These are phyloP conservation scores for Hypomecis atomaria DNA, from an alignment of 2,888 invertebrate species.

Conservation along the genomic window DNA sequence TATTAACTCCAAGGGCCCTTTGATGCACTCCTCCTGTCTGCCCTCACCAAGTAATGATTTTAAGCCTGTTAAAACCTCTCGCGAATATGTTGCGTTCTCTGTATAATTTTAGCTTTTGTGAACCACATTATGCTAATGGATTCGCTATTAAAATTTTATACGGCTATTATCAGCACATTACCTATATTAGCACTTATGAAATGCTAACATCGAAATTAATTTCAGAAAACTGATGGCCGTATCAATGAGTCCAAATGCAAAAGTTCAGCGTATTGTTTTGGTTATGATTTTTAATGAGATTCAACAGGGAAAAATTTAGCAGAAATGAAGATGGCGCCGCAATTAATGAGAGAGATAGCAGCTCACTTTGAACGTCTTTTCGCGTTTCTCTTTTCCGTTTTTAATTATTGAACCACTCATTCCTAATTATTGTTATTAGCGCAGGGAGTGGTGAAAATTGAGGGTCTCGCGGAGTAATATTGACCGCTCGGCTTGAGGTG, in stretches of 20 bases:
- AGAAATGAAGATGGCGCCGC: slow-evolving; percentile 64
- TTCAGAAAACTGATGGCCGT: neutral
- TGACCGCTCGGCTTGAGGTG: slow-evolving; percentile 79
- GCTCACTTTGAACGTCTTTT: slow-evolving; percentile 64
- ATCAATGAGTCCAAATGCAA: too few relatives aligned
- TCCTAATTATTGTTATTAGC: slow-evolving; percentile 86
- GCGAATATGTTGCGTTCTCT: slow-evolving; percentile 50
- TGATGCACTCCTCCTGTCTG: slow-evolving; percentile 66
- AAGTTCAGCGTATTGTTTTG: too few relatives aligned
- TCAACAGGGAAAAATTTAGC: slow-evolving; percentile 66
- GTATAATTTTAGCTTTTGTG: slow-evolving; percentile 48
- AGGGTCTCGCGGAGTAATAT: slow-evolving; percentile 80
- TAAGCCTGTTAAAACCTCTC: slow-evolving; percentile 61
- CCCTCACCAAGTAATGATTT: slow-evolving; percentile 75
- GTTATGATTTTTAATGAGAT: slow-evolving; percentile 75
- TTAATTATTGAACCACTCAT: slow-evolving; percentile 86
- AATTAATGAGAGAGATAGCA: slow-evolving; percentile 55
- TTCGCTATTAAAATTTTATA: slow-evolving; percentile 37
- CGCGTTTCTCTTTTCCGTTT: slow-evolving; percentile 83
- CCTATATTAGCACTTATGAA: slow-evolving; percentile 20
- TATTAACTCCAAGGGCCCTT: slow-evolving; percentile 75
- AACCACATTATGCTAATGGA: slow-evolving; percentile 40
- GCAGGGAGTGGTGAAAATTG: slow-evolving; percentile 84
- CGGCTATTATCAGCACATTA: slow-evolving; percentile 21
- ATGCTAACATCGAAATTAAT: neutral